Evolutionary conservation across 53 echinoderm and acorn worm genomes (phyloP).

Genomic region (Crossaster papposus): DNA sequence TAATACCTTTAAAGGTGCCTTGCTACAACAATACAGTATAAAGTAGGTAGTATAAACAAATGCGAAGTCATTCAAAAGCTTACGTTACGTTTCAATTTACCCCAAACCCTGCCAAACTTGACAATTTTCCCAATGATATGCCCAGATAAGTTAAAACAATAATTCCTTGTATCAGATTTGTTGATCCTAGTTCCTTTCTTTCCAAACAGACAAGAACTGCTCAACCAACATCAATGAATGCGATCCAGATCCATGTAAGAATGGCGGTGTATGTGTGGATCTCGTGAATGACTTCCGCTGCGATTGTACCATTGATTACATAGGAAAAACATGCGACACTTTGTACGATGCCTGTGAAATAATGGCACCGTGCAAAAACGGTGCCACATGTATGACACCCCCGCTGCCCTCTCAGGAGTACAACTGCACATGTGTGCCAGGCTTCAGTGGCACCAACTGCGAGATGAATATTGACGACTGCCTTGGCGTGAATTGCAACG

Average conservation of each 20-base stretch:
- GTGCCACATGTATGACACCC: constrained; percentile 56
- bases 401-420: constrained; percentile 48
- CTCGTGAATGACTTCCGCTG: constrained; percentile 54
- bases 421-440: constrained; percentile 71
- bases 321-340: constrained; percentile 48
- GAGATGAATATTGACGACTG: constrained; percentile 82
- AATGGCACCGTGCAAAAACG: constrained; percentile 54
- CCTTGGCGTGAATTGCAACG: constrained; percentile 45
- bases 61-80: neutral
- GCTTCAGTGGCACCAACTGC: constrained; percentile 76
- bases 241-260: constrained; percentile 55
- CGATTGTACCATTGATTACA: constrained; percentile 57
- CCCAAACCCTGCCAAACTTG: neutral
- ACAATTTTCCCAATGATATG: neutral
- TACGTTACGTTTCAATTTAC: neutral
- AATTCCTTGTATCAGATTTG: neutral
- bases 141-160: too few relatives aligned
- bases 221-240: constrained; percentile 63
- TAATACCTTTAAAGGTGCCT: too few relatives aligned
- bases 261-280: constrained; percentile 61
- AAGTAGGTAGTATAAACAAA: too few relatives aligned
- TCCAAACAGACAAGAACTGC: constrained; percentile 48
- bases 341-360: constrained; percentile 60
- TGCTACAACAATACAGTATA: too few relatives aligned
- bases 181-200: neutral